Conservation (phyloP, 2,113 vertebrate species). For the Copsychus sechellarum region DNA sequence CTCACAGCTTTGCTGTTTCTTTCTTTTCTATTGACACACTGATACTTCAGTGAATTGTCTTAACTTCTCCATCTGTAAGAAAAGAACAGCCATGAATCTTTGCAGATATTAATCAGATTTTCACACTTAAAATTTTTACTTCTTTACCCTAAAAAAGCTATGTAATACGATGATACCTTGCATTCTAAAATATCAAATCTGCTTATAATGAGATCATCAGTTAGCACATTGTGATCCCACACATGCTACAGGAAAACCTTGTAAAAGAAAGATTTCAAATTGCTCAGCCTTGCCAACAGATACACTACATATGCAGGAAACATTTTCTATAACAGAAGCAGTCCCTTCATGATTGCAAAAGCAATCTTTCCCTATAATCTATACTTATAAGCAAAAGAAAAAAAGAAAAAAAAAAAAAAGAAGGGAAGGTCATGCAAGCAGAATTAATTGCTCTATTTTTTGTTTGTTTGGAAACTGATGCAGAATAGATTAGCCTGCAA, state of each 20-base stretch:
- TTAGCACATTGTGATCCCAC: not conserved
- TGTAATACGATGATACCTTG: not conserved
- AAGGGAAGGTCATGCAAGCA: not conserved
- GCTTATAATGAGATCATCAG: not conserved
- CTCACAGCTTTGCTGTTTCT: not conserved
- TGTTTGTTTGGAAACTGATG: not conserved
- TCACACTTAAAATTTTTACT: not conserved
- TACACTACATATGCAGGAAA: not conserved
- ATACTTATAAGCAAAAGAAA: not conserved
- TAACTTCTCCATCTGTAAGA: not conserved
- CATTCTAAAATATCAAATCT: not conserved
- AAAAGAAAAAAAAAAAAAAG: not conserved
- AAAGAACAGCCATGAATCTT: not conserved
- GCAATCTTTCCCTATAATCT: not conserved
- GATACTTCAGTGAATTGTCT: not conserved
- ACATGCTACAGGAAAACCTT: not conserved
- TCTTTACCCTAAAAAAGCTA: not conserved
- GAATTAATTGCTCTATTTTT: not conserved
- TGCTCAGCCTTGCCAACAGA: not conserved
- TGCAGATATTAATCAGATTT: not conserved
- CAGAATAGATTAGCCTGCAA: not conserved
- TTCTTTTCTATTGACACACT: not conserved
- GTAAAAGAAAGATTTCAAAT: not conserved
- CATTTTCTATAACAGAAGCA: rapidly evolving
- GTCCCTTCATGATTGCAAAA: not conserved